phyloP scores from a whole-genome alignment of 2,113 vertebrate species.

The Campylomormyrus numenius region DNA sequence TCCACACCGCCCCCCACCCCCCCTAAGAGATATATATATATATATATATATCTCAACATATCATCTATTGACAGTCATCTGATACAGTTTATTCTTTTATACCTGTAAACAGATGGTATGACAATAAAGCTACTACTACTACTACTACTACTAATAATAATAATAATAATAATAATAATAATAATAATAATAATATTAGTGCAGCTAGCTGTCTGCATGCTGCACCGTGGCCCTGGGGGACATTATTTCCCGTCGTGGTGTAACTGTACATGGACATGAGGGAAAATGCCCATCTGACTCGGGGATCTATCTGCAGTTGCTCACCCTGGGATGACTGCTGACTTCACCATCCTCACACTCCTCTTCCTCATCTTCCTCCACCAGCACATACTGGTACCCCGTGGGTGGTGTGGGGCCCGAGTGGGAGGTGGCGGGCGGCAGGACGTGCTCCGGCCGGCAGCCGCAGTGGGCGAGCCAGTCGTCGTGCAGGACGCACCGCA shows the following conservation, averaged over 20 bases:
- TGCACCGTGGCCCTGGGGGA: background rate
- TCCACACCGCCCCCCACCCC: background rate
- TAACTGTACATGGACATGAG: background rate
- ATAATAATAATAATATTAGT: background rate
- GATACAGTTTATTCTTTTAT: background rate
- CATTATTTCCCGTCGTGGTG: background rate
- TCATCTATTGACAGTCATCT: background rate
- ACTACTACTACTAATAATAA: no score
- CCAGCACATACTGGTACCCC: constrained; percentile 58
- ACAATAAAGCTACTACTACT: background rate
- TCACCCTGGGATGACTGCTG: constrained; percentile 25
- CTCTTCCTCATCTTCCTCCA: constrained; percentile 53
- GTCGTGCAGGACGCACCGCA: constrained; percentile 25
- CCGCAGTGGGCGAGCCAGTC: constrained; percentile 23
- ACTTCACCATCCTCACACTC: background rate
- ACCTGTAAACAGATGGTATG: background rate
- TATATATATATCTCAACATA: background rate
- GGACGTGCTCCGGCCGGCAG: constrained; percentile 23
- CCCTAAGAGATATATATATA: background rate
- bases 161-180: no score
- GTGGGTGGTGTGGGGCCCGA: background rate
- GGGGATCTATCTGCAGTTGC: background rate
- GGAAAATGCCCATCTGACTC: background rate
- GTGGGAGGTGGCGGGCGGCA: background rate
- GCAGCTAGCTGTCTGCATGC: background rate